phyloP scores from a whole-genome alignment of 2,113 vertebrate genomes.

The Scomber japonicus region DNA sequence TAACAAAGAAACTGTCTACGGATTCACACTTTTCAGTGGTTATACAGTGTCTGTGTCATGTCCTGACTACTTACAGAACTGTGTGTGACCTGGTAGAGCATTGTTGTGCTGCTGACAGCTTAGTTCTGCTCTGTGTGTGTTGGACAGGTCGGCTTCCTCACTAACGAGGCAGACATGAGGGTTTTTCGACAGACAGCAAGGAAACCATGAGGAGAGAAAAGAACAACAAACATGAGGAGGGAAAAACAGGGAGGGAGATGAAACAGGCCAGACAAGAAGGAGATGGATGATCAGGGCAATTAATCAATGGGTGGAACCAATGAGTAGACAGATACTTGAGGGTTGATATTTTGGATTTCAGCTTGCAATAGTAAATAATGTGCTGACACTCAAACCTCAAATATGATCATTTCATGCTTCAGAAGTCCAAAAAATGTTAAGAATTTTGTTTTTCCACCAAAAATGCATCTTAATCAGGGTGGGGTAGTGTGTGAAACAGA shows the following conservation, averaged over 20 bases:
- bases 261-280: background rate
- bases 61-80: background rate
- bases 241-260: background rate
- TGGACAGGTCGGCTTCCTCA: conserved; percentile 68
- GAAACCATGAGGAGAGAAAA: conserved; percentile 36
- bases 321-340: conserved; percentile 36
- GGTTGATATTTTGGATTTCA: conserved; percentile 31
- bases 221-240: background rate
- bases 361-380: conserved; percentile 33
- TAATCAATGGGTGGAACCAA: background rate
- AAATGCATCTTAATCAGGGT: conserved; percentile 33
- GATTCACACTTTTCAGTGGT: background rate
- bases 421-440: conserved; percentile 29
- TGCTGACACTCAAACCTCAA: conserved; percentile 49
- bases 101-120: conserved; percentile 57
- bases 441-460: conserved; percentile 30
- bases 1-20: background rate
- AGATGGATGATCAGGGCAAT: background rate
- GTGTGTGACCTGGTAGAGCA: conserved; percentile 34
- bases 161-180: conserved; percentile 47
- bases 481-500: conserved; percentile 27
- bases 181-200: conserved; percentile 31
- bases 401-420: conserved; percentile 27
- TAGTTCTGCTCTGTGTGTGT: conserved; percentile 63
- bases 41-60: background rate